Conservation (phyloP, 2,113 vertebrate genomes). For the Cochlearius cochlearius region DNA sequence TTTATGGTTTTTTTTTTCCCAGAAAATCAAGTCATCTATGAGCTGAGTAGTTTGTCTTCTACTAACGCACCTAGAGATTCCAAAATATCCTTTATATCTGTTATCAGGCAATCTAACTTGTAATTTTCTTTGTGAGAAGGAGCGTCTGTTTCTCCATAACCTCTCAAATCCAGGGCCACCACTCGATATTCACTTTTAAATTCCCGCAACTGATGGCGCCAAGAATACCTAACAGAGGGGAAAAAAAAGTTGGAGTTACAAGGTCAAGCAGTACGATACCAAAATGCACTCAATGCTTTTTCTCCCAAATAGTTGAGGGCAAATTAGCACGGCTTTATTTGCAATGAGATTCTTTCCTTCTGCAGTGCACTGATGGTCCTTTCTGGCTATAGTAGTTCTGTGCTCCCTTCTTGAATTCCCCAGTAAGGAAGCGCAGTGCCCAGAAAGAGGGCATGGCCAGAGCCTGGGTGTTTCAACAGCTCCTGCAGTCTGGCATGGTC, state of each 20-base stretch:
- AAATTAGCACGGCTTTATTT: neutral
- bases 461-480: neutral
- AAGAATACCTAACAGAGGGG: constrained; percentile 86
- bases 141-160: constrained; percentile 94
- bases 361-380: neutral
- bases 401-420: neutral
- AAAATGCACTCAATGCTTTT: neutral
- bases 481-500: neutral
- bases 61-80: constrained; percentile 89
- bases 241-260: constrained; percentile 1
- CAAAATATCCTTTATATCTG: constrained; percentile 95
- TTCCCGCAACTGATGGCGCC: constrained; percentile 95
- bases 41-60: neutral
- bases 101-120: constrained; percentile 87
- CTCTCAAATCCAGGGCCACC: constrained; percentile 94
- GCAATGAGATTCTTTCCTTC: neutral
- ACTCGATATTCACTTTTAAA: constrained; percentile 98
- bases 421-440: neutral
- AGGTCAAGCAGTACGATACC: neutral
- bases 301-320: neutral
- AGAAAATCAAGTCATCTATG: neutral
- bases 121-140: constrained; percentile 86
- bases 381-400: neutral
- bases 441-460: neutral
- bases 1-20: neutral